Percentiles rank a stretch among this genome's conserved stretches.
These are phyloP conservation scores for Drosophila subobscura DNA, from an alignment of 1,140 invertebrate genomes.

Conservation along the genomic window DNA sequence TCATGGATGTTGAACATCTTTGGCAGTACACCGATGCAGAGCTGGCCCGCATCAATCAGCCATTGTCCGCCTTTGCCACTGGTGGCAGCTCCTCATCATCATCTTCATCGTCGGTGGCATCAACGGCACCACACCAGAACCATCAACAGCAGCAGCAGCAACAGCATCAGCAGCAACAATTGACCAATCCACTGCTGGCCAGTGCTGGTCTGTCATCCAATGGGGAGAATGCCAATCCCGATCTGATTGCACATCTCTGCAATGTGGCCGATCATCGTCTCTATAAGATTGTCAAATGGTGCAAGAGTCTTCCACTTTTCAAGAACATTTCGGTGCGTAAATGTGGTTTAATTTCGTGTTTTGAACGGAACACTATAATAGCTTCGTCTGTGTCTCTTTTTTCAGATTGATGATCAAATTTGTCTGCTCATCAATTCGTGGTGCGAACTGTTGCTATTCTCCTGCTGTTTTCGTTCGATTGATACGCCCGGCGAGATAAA, in stretches of 20 bases:
- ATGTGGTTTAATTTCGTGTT: too few species aligned
- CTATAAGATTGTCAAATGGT: constrained; percentile 99
- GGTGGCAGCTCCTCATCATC: constrained; percentile 42
- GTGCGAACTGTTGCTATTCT: constrained; percentile 97
- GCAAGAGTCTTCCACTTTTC: constrained; percentile 97
- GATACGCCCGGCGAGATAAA: constrained; percentile 93
- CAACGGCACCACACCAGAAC: constrained; percentile 27
- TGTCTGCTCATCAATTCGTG: constrained; percentile 98
- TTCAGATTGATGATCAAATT: constrained; percentile 97
- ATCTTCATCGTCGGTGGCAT: constrained; percentile 52
- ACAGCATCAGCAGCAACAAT: constrained; percentile 83
- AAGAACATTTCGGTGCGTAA: constrained; percentile 94
- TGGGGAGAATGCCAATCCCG: constrained; percentile 89
- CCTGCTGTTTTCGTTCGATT: constrained; percentile 95
- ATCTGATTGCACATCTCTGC: constrained; percentile 94
- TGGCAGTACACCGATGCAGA: constrained; percentile 94
- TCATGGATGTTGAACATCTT: constrained; percentile 96
- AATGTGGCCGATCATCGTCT: constrained; percentile 97
- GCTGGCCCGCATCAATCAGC: constrained; percentile 85
- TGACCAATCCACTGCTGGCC: constrained; percentile 86
- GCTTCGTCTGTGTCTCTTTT: not conserved
- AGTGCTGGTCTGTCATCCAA: constrained; percentile 86
- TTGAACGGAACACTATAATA: too few species aligned
- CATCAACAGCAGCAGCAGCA: constrained; percentile 25
- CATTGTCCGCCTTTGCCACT: constrained; percentile 78